Percentiles rank a stretch among this genome's conserved stretches.
phyloP scores from a whole-genome alignment of 2,888 invertebrate genomes.

The Dascillus cervinus region DNA sequence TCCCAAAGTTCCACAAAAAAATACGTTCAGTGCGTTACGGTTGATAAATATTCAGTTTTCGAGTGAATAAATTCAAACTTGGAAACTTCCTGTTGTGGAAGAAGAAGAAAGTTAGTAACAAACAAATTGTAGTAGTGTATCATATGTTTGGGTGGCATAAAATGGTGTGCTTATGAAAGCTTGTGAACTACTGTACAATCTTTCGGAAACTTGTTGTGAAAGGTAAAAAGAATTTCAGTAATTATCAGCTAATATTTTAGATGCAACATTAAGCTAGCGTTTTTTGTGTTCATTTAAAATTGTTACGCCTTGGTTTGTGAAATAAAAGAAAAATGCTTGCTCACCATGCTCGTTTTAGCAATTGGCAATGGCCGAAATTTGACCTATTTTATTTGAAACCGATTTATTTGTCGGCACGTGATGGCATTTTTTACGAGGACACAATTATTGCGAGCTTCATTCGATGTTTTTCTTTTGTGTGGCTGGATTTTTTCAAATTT shows the following conservation, averaged over 20 bases:
- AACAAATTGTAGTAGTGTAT: conserved; percentile 28
- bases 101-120: conserved; percentile 22
- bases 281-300: too few relatives aligned
- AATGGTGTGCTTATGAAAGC: conserved; percentile 35
- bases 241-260: too few relatives aligned
- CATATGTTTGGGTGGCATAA: conserved; percentile 44
- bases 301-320: conserved; percentile 9
- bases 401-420: conserved; percentile 17
- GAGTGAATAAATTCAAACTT: too few relatives aligned
- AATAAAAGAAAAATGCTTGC: conserved; percentile 29
- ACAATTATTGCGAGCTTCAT: too few relatives aligned
- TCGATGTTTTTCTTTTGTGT: too few relatives aligned
- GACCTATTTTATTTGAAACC: conserved; percentile 41
- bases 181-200: conserved; percentile 25
- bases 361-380: conserved; percentile 44
- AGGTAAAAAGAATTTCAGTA: conserved; percentile 31
- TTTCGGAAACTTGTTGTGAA: conserved; percentile 28
- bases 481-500: too few relatives aligned
- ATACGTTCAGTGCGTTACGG: too few relatives aligned
- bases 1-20: too few relatives aligned
- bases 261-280: too few relatives aligned
- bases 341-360: conserved; percentile 37
- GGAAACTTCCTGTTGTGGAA: conserved; percentile 1
- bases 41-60: too few relatives aligned
- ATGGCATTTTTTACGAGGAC: too few relatives aligned